These are phyloP conservation scores for Trachelus troglodyta DNA, from an alignment of 2,888 invertebrate genomes.

Conservation along the genomic window DNA sequence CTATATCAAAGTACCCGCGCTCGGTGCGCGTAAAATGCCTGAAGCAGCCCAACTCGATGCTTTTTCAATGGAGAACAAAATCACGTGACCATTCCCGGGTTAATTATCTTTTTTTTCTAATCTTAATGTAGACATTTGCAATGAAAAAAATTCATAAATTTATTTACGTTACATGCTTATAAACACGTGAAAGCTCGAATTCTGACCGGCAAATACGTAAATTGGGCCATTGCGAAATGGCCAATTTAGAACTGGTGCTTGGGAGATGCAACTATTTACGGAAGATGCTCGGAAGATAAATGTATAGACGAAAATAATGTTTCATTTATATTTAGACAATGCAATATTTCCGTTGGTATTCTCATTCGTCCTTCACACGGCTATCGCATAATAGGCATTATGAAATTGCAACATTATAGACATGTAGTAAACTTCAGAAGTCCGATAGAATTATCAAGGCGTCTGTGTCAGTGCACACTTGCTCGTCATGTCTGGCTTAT, in stretches of 20 bases:
- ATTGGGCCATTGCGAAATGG: no score
- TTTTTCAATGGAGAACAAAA: no score
- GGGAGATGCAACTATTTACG: neutral
- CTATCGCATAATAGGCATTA: conserved; percentile 38
- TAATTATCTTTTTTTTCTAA: neutral
- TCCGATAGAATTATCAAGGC: conserved; percentile 39
- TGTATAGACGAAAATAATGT: neutral
- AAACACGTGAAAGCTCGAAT: no score
- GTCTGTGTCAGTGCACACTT: conserved; percentile 35
- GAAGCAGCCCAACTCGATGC: no score
- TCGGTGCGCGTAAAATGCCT: no score
- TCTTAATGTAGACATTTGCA: neutral
- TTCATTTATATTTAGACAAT: neutral
- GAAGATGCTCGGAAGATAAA: neutral
- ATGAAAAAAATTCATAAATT: neutral
- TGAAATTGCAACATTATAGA: conserved; percentile 48
- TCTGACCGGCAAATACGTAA: no score
- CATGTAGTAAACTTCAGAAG: conserved; percentile 43
- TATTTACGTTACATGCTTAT: no score
- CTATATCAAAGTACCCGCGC: neutral
- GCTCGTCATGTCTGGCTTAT: conserved; percentile 52
- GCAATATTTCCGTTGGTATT: neutral
- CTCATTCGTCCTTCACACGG: conserved; percentile 30
- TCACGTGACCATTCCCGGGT: no score
- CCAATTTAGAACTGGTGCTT: no score